phyloP scores from a whole-genome alignment of 2,888 invertebrate species.

The Caenorhabditis uteleia region DNA sequence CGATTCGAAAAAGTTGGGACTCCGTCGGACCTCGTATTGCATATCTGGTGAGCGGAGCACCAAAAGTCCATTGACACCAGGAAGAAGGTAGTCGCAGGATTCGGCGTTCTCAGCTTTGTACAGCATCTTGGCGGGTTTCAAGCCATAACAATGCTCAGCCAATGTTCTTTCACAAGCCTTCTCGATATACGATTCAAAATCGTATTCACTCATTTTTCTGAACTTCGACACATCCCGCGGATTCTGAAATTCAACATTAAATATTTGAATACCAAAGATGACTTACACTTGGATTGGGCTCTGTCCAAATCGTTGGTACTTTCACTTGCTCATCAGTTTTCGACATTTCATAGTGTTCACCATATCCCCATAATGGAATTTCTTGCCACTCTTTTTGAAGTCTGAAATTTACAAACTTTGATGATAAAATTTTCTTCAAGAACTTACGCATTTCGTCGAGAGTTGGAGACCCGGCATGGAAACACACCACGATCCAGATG shows the following conservation, averaged over 20 bases:
- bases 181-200: constrained; percentile 15
- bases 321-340: constrained; percentile 15
- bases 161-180: constrained; percentile 13
- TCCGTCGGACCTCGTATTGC: constrained; percentile 20
- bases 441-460: too few relatives aligned
- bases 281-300: constrained; percentile 10
- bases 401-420: constrained; percentile 5
- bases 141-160: constrained; percentile 1
- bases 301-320: constrained; percentile 10
- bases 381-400: constrained; percentile 12
- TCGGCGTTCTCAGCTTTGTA: constrained; percentile 12
- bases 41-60: too few relatives aligned
- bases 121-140: not conserved
- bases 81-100: constrained; percentile 23
- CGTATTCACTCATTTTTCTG: constrained; percentile 3
- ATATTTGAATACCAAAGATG: not conserved
- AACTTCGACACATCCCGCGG: not conserved
- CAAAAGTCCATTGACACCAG: constrained; percentile 35
- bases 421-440: not conserved
- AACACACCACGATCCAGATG: constrained; percentile 23
- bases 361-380: constrained; percentile 20
- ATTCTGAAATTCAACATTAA: constrained; percentile 7
- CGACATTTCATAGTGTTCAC: constrained; percentile 18
- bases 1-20: too few relatives aligned
- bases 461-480: too few relatives aligned